Conservation (phyloP, 1,140 invertebrate species). For the Eurosta solidaginis region DNA sequence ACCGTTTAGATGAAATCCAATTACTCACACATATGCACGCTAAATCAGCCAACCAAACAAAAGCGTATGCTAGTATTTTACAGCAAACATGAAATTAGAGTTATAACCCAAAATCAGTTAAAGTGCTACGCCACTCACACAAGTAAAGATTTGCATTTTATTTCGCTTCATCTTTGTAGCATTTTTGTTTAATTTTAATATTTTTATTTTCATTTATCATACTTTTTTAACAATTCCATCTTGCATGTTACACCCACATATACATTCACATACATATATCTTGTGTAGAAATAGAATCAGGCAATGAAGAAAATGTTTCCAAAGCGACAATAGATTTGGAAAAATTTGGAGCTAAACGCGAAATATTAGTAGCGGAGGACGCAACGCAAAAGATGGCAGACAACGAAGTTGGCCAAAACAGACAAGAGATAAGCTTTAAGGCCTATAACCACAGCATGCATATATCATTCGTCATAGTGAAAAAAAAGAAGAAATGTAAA, state of each 20-base stretch:
- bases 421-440: slow-evolving; percentile 22
- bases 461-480: background rate
- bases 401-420: background rate
- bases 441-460: slow-evolving; percentile 3
- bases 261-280: too few species aligned
- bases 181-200: slow-evolving; percentile 6
- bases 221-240: background rate
- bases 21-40: too few species aligned
- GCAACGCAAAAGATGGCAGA: background rate
- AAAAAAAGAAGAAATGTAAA: background rate
- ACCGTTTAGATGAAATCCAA: too few species aligned
- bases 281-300: too few species aligned
- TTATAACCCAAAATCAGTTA: background rate
- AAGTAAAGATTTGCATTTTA: slow-evolving; percentile 18
- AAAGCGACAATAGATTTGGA: too few species aligned
- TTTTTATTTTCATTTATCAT: background rate
- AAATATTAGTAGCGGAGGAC: background rate
- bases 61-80: too few species aligned
- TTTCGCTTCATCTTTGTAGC: background rate
- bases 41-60: too few species aligned
- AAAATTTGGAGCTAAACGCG: background rate
- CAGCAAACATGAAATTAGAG: too few species aligned
- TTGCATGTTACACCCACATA: too few species aligned
- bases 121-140: background rate
- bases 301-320: background rate